phyloP scores from a whole-genome alignment of 2,888 invertebrate species.

The Protodeltote pygarga region DNA sequence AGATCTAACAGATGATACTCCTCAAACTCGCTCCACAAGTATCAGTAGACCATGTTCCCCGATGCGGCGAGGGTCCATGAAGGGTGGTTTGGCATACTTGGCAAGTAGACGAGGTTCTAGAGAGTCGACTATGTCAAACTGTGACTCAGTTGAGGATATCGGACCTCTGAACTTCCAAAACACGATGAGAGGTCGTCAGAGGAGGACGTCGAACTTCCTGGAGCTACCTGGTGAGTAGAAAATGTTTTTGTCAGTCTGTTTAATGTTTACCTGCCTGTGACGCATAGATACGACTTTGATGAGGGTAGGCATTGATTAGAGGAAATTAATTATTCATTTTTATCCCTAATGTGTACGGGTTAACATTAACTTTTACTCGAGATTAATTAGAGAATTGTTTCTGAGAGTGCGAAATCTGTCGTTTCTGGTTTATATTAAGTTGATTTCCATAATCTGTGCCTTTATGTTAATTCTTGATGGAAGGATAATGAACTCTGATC shows the following conservation, averaged over 20 bases:
- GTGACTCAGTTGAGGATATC: constrained; percentile 89
- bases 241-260: too few relatives aligned
- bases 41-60: constrained; percentile 89
- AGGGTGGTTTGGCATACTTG: constrained; percentile 91
- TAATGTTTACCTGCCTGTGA: constrained; percentile 1
- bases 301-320: constrained; percentile 33
- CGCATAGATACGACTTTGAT: constrained; percentile 26
- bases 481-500: too few relatives aligned
- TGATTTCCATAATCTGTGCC: too few relatives aligned
- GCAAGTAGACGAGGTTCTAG: constrained; percentile 95
- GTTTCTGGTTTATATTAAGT: too few relatives aligned
- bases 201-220: constrained; percentile 94
- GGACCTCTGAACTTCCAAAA: constrained; percentile 93
- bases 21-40: constrained; percentile 88
- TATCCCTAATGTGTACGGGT: constrained; percentile 14
- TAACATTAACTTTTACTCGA: constrained; percentile 10
- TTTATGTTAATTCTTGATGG: too few relatives aligned
- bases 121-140: constrained; percentile 91
- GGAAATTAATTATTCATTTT: constrained; percentile 38
- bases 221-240: constrained; percentile 93
- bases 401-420: too few relatives aligned
- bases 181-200: constrained; percentile 91
- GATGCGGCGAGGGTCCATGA: constrained; percentile 89
- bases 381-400: not conserved
- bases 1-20: constrained; percentile 87